These are phyloP conservation scores for Scaptodrosophila latifasciaeformis DNA, from an alignment of 2,888 invertebrate genomes.

Conservation along the genomic window DNA sequence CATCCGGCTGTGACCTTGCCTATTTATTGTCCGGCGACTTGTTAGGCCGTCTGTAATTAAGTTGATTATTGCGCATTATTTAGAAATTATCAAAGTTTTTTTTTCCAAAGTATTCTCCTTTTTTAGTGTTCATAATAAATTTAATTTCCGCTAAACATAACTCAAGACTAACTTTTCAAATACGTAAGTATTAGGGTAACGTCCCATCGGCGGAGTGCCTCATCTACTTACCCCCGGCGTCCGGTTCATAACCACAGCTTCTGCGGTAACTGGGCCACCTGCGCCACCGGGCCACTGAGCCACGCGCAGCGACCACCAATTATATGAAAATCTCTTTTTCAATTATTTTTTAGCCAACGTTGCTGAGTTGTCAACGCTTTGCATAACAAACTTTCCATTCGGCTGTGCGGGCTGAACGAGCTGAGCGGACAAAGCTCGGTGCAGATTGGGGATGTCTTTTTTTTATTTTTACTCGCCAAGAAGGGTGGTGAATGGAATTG, in stretches of 20 bases:
- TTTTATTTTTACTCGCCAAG: no score
- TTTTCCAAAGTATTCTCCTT: no score
- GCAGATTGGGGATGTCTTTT: no score
- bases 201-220: no score
- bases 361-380: conserved; percentile 36
- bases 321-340: conserved; percentile 36
- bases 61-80: conserved; percentile 35
- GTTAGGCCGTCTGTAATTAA: conserved; percentile 32
- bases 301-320: conserved; percentile 18
- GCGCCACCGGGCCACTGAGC: conserved; percentile 1
- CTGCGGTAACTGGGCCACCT: no score
- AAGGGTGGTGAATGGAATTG: background rate
- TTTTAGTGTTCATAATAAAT: conserved; percentile 20
- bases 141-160: conserved; percentile 40
- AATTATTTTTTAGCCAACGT: conserved; percentile 28
- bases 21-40: conserved; percentile 1
- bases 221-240: background rate
- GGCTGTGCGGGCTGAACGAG: background rate
- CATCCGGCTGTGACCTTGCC: no score
- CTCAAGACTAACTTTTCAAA: conserved; percentile 33
- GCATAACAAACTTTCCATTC: conserved; percentile 30
- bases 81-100: conserved; percentile 12
- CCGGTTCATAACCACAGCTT: background rate
- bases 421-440: background rate
- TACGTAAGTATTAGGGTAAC: conserved; percentile 11